Percentiles rank a stretch among this genome's conserved stretches.
Conservation (phyloP, 2,797 vertebrate genomes). For the Otolemur crassicaudatus region DNA sequence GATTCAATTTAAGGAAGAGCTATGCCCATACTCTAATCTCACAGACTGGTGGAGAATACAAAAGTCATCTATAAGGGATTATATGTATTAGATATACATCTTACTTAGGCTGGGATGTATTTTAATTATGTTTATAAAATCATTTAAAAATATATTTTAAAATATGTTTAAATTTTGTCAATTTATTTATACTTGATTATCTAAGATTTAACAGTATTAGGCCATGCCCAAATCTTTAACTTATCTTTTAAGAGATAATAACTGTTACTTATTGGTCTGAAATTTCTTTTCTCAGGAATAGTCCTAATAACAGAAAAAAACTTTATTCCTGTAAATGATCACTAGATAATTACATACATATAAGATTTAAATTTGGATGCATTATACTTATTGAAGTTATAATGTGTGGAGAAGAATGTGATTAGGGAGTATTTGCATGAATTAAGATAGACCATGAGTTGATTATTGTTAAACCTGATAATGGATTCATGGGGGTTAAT, state of each 20-base stretch:
- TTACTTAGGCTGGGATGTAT: not conserved
- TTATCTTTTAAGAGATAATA: not conserved
- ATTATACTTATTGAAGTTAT: not conserved
- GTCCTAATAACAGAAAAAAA: not conserved
- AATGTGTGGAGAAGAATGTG: not conserved
- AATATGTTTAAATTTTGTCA: conserved; percentile 22
- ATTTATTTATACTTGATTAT: not conserved
- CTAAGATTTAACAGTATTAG: not conserved
- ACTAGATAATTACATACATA: not conserved
- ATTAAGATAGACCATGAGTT: not conserved
- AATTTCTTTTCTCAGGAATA: conserved; percentile 32
- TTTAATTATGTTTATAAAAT: conserved; percentile 57
- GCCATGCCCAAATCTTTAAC: not conserved
- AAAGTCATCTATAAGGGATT: conserved; percentile 54
- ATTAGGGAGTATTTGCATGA: not conserved
- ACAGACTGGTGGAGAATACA: not conserved
- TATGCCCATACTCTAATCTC: not conserved
- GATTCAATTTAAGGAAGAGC: not conserved
- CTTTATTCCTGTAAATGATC: not conserved
- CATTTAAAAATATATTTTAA: conserved; percentile 40
- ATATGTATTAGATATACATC: not conserved
- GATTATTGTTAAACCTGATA: not conserved
- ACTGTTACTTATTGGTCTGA: not conserved
- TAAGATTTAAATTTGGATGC: not conserved
- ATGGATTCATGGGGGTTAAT: not conserved